Evolutionary conservation across 2,888 invertebrate genomes (phyloP), one percentile per base, ranked within the genome.

Genomic region (Cephus pygmeus): DNA sequence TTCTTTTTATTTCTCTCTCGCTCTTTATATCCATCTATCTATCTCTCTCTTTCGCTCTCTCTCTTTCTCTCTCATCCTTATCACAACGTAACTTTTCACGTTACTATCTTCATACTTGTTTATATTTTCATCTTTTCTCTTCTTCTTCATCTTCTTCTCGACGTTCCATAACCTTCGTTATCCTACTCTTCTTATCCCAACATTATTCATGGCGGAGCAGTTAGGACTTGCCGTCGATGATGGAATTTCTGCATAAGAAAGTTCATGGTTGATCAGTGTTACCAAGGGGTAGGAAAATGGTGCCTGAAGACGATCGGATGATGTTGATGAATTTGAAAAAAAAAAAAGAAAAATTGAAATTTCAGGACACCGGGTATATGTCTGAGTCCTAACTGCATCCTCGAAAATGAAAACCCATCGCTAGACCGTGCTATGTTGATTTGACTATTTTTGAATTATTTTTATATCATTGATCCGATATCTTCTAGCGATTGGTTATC

Each of bases 91-190:
- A 23, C 33, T 69, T 34, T 23, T 69, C 34, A 11, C 34, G 36
- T 40, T 23, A 33, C 73, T 34, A 69, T 31, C 36, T 73, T 56
- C 56, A 56, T 2, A 56, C 56, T 1, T 56, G 4, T 33, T 33
- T 34, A 12, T n/a, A 6, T 34, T 34, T n/a, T 69, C 69, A 30
- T 36, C 34, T 9, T 69, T 74, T 77, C 81, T 79, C 75, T 83
- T 80, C 79, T 74, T 75, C 76, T 78, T 82, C 81, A 82, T 83
- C 80, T 77, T 83, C 77, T 77, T 81, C 84, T 83, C 79, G 76
- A 79, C 80, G 77, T 76, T 69, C 31, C 73, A 56, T 33, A 12
- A 31, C 33, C 40, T 68, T 33, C 69, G 35, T 23, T 56, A 23
- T 56, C 56, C 56, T 56, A 1, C 23, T 56, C 9, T 9, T 23